Conservation (phyloP, 2,888 invertebrate genomes). For the Desoria tigrina region DNA sequence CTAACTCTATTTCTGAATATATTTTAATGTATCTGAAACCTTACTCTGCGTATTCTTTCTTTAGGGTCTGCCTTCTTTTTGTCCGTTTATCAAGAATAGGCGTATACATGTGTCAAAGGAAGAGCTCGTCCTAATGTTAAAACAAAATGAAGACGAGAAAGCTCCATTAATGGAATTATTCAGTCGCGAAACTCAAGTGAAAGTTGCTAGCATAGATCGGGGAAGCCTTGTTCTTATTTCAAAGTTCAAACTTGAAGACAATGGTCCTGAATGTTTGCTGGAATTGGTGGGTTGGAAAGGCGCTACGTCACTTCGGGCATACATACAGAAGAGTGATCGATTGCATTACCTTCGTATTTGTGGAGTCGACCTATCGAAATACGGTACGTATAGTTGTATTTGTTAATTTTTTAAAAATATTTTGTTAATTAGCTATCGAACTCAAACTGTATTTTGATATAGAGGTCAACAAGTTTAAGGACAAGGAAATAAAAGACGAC, state of each 20-base stretch:
- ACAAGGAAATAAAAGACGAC: slow-evolving; percentile 2
- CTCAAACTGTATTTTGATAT: not conserved
- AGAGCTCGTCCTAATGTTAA: slow-evolving; percentile 76
- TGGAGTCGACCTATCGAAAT: slow-evolving; percentile 82
- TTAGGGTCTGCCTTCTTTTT: slow-evolving; percentile 72
- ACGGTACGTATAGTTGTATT: slow-evolving; percentile 60
- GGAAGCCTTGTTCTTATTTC: slow-evolving; percentile 79
- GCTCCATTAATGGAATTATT: slow-evolving; percentile 75
- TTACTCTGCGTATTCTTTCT: slow-evolving; percentile 35
- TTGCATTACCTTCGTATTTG: slow-evolving; percentile 82
- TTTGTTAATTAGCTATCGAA: not conserved
- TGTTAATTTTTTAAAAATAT: not conserved
- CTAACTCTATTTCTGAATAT: not conserved
- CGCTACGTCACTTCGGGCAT: slow-evolving; percentile 79
- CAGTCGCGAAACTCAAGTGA: slow-evolving; percentile 67
- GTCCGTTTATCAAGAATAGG: slow-evolving; percentile 70
- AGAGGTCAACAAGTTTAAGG: slow-evolving; percentile 27
- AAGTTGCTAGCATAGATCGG: slow-evolving; percentile 67
- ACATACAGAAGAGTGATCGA: slow-evolving; percentile 80
- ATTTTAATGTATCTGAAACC: too few species aligned
- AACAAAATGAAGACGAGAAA: slow-evolving; percentile 74
- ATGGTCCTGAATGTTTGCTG: slow-evolving; percentile 59
- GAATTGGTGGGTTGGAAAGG: slow-evolving; percentile 90
- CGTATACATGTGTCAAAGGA: slow-evolving; percentile 70
- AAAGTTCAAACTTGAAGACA: slow-evolving; percentile 57